Base-by-base conservation (phyloP, 1,140 invertebrate species). In the Scaptomyza graminum region DNA sequence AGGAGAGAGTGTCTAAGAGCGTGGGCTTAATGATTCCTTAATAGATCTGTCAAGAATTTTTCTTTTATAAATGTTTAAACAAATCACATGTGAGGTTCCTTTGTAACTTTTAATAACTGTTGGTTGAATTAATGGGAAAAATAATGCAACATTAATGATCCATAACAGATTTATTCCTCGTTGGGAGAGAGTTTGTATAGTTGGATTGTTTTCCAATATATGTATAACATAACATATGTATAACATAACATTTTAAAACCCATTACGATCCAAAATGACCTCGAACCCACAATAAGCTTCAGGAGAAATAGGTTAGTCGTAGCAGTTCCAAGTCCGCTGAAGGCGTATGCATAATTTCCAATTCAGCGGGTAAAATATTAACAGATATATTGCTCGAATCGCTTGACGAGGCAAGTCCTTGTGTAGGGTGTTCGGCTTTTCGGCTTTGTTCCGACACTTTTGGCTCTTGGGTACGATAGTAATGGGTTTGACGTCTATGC, bases 11-110 rank as follows among this genome's bases (percentile, higher is more conserved):
- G 28, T 31, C 6, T 31, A 9, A 41, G 47, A 37, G n/a, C 15
- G 59, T 22, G 12, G 37, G 46, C 28, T 1, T 47, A 60, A 60
- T 60, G 57, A 60, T 28, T 60, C 57, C 44, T 43, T 49, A 60
- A 60, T 60, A 60, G 57, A 60, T 37, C 57, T 60, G 28, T 9
- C 57, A 60, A 6, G 28, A 47, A 15, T 37, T 13, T n/a, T 13
- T 31, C 22, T 13, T 22, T 28, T 13, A 5, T 13, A 25, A 2
- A 55, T 46, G 44, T 31, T 31, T 46, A 8, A 11, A 34, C 7
- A 31, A 31, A 31, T 31, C 28, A 31, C 6, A 31, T 31, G 28
- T 6, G 28, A 31, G 28, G n/a, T 31, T 31, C 28, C 1, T 31
- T 31, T 31, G 28, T 31, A 7, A 31, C 28, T 6, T 5, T 31